Evolutionary conservation across 1,140 invertebrate genomes (phyloP), one percentile per base, ranked within the genome.

Genomic region (Mesaphorura yosii): DNA sequence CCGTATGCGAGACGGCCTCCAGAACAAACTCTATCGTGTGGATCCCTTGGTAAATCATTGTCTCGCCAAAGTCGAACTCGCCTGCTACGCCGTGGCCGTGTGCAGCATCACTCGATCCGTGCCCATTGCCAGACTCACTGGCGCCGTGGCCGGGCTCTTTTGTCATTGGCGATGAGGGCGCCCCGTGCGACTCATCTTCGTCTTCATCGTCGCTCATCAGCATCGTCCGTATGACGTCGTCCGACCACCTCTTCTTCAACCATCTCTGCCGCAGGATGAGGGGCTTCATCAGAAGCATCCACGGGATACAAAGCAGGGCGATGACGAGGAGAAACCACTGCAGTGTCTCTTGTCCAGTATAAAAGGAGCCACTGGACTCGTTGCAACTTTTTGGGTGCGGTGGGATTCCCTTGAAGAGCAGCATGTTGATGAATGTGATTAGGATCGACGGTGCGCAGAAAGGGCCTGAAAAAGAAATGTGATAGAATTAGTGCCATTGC

Each of bases 1-100:
- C 93, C 1, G 93, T 96, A 66, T 96, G 90, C 0, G 90, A 95
- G 55, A 97, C 82, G 58, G 88, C 94, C 65, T 90, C 91, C 38
- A 97, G 77, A 63, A 90, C 88, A 69, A 91, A 97, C 73, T 97
- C 93, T 63, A 97, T 95, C 5, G 92, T 96, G 67, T 97, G 92
- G 64, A 97, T 96, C 23, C 78, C 81, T 68, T 93, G 89, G 68
- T 92, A 82, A 57, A 95, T 92, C 72, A 91, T 85, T 39, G 90
- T 71, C 66, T 97, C 91, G 39, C 80, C 77, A 69, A 95, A 83
- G 37, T 63, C 61, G 40, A 63, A 63, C 51, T 63, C 58, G 39
- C 59, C 61, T 22, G 53, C 60, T 25, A 60, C 57, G 22, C 38
- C 51, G 22, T 50, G 48, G 39, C 25, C 46, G 31, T 58, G 55